Conservation (phyloP, 1,140 invertebrate species). For the Bombyx mori region DNA sequence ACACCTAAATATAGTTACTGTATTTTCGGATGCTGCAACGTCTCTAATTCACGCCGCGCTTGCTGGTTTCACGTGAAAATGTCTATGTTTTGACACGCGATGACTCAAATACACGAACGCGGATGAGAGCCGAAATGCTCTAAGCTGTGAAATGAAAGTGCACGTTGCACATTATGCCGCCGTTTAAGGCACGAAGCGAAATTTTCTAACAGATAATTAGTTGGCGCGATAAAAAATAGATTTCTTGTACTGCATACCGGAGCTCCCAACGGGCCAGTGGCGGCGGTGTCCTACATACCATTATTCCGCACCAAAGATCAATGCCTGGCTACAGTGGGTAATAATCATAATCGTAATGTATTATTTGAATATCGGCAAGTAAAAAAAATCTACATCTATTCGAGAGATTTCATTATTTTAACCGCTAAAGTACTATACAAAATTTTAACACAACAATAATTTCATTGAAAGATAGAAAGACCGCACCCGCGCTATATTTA, state of each 20-base stretch:
- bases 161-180: constrained; percentile 20
- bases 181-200: constrained; percentile 19
- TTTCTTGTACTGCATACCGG: constrained; percentile 30
- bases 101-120: constrained; percentile 13
- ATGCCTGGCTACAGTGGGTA: too few species aligned
- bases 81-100: constrained; percentile 7
- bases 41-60: constrained; percentile 36
- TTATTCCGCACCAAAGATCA: too few species aligned
- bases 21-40: constrained; percentile 53
- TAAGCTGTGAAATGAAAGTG: constrained; percentile 33
- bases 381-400: too few species aligned
- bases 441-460: too few species aligned
- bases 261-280: constrained; percentile 3
- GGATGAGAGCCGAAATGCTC: neutral
- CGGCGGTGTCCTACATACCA: constrained; percentile 49
- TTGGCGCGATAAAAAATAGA: constrained; percentile 47
- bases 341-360: too few species aligned
- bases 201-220: constrained; percentile 43
- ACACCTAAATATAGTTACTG: constrained; percentile 37
- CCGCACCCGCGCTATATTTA: too few species aligned
- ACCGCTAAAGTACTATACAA: too few species aligned
- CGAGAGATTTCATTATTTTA: too few species aligned
- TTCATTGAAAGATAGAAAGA: too few species aligned
- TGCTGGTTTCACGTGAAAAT: constrained; percentile 24
- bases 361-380: too few species aligned